A percentile compares a stretch with the other conserved stretches of the same genome.
phyloP scores from a whole-genome alignment of 2,888 invertebrate species.

The Tetrapedia diversipes region DNA sequence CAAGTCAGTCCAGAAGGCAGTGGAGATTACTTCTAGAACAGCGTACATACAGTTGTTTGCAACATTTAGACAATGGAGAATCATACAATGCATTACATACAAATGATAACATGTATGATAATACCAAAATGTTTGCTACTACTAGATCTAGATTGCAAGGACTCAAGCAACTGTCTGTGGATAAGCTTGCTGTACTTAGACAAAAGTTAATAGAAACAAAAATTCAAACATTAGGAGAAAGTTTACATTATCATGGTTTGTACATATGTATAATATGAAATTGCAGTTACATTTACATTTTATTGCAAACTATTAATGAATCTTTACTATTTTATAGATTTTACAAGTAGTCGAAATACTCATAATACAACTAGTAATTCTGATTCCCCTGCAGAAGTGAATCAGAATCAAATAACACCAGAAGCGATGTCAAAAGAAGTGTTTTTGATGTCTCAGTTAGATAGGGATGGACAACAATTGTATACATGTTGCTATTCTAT shows the following conservation, averaged over 20 bases:
- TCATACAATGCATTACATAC: conserved; percentile 17
- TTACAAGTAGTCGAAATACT: conserved; percentile 57
- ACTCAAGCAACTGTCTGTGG: conserved; percentile 88
- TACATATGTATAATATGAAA: neutral
- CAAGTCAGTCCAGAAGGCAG: conserved; percentile 89
- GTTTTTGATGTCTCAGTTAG: conserved; percentile 85
- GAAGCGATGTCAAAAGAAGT: conserved; percentile 81
- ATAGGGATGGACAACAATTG: conserved; percentile 84
- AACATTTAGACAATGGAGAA: conserved; percentile 61
- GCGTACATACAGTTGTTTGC: conserved; percentile 86
- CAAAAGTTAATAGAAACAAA: conserved; percentile 86
- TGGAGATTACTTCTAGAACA: conserved; percentile 93
- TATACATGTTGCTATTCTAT: conserved; percentile 86
- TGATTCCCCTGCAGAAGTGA: conserved; percentile 70
- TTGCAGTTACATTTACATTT: neutral
- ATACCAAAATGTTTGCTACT: conserved; percentile 77
- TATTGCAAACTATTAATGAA: neutral
- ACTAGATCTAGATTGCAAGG: conserved; percentile 86
- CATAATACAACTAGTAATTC: conserved; percentile 48
- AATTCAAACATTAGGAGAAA: conserved; percentile 74
- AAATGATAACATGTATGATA: conserved; percentile 63
- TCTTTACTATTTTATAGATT: conserved; percentile 53
- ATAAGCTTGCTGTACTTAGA: conserved; percentile 87
- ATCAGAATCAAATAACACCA: conserved; percentile 54
- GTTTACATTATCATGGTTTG: conserved; percentile 67